These are phyloP conservation scores for Isurus oxyrinchus DNA, from an alignment of 2,113 vertebrate genomes.

Conservation along the genomic window DNA sequence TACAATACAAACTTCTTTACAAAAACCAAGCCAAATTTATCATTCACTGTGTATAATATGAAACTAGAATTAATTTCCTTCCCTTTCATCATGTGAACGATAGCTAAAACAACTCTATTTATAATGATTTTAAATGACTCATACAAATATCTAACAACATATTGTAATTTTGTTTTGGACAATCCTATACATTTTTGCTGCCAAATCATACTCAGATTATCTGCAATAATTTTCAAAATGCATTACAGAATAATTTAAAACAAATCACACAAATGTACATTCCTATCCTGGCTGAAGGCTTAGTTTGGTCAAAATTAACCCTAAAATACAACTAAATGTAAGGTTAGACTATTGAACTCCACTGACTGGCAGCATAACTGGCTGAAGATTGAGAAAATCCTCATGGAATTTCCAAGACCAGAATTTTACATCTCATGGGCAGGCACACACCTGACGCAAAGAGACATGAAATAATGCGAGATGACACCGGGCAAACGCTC, in stretches of 20 bases:
- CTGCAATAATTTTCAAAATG: background rate
- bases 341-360: background rate
- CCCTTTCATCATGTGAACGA: background rate
- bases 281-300: background rate
- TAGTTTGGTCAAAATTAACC: background rate
- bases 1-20: background rate
- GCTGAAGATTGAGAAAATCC: background rate
- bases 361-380: background rate
- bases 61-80: conserved; percentile 18
- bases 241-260: background rate
- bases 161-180: background rate
- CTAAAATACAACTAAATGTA: background rate
- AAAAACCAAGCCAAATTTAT: background rate
- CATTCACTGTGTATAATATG: background rate
- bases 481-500: no score
- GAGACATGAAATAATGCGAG: no score
- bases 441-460: no score
- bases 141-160: background rate
- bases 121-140: background rate
- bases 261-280: background rate
- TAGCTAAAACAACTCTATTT: conserved; percentile 3
- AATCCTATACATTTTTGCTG: background rate
- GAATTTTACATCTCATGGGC: no score
- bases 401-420: background rate
- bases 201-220: background rate